A percentile compares a stretch with the other conserved stretches of the same genome.
These are phyloP conservation scores for Tyrannus savana DNA, from an alignment of 2,113 vertebrate genomes.

Conservation along the genomic window DNA sequence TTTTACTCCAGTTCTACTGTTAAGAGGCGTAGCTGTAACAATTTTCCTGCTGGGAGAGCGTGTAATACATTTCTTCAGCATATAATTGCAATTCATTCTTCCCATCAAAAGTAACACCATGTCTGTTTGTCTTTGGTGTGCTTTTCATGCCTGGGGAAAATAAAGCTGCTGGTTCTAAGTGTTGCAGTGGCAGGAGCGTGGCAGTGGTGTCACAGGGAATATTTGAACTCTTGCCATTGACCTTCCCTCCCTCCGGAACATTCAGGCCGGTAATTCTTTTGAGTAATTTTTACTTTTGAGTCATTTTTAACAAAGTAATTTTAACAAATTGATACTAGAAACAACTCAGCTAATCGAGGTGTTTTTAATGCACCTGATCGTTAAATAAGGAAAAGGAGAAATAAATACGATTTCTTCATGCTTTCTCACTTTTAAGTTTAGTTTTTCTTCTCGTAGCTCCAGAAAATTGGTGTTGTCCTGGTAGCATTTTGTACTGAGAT, in stretches of 20 bases:
- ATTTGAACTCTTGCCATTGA: not conserved
- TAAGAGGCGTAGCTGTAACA: not conserved
- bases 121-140: not conserved
- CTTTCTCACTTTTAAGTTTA: not conserved
- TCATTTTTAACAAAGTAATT: not conserved
- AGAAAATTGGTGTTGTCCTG: not conserved
- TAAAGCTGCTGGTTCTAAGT: accelerated
- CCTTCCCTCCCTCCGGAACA: not conserved
- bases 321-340: not conserved
- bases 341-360: not conserved
- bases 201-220: not conserved
- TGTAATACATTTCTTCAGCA: not conserved
- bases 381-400: not conserved
- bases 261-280: not conserved
- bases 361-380: not conserved
- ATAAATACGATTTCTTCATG: not conserved
- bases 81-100: not conserved
- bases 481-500: not conserved
- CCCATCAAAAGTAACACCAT: not conserved
- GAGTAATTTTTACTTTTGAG: not conserved
- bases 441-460: not conserved
- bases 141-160: not conserved
- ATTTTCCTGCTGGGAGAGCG: not conserved
- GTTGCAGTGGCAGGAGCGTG: not conserved
- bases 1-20: not conserved